Evolutionary conservation across 2,797 vertebrate species (phyloP).

Genomic region (Amniataba percoides): DNA sequence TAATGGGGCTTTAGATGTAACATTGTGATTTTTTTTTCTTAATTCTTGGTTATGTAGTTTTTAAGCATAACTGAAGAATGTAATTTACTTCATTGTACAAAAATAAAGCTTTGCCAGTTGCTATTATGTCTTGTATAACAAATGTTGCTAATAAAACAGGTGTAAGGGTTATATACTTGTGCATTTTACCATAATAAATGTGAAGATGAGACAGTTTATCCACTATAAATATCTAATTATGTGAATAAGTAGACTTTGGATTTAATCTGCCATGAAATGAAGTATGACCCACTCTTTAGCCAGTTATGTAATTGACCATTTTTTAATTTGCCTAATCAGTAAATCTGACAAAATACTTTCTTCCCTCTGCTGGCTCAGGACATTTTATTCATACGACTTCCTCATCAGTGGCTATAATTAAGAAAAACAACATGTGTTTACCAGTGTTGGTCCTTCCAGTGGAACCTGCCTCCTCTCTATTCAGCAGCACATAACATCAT

Average conservation of each 20-base stretch:
- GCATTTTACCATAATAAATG: background rate
- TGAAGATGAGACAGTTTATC: background rate
- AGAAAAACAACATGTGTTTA: constrained; percentile 54
- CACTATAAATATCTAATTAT: background rate
- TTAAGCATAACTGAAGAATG: too few relatives aligned
- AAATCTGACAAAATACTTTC: background rate
- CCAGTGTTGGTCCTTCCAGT: constrained; percentile 6
- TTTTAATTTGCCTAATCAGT: constrained; percentile 7
- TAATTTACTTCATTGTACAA: too few relatives aligned
- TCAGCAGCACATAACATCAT: constrained; percentile 5
- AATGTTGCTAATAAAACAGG: background rate
- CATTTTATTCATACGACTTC: background rate
- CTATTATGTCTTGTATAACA: too few relatives aligned
- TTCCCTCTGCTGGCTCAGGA: background rate
- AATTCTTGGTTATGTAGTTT: too few relatives aligned
- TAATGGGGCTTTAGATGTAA: too few relatives aligned
- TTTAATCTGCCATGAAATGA: constrained; percentile 1
- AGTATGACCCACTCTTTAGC: background rate
- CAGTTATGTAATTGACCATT: constrained; percentile 9
- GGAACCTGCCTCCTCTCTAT: background rate
- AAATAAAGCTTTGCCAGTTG: too few relatives aligned
- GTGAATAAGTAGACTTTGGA: background rate
- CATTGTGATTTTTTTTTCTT: too few relatives aligned
- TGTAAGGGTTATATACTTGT: background rate
- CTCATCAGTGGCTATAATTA: background rate